These are phyloP conservation scores for Polypterus senegalus DNA, from an alignment of 2,113 vertebrate genomes.

Conservation along the genomic window DNA sequence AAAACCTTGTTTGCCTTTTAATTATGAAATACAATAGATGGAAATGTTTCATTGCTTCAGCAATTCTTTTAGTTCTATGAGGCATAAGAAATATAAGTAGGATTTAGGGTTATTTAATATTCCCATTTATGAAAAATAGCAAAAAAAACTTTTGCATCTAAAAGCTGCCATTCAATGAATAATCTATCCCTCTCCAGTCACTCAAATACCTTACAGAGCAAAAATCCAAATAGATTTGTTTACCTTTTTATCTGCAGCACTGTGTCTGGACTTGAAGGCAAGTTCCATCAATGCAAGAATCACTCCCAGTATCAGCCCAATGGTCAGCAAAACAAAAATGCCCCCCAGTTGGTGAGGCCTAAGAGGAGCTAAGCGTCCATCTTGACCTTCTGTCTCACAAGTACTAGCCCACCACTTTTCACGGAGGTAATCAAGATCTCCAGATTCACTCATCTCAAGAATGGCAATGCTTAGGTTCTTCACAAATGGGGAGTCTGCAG, in stretches of 20 bases:
- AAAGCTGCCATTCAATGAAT: too few species aligned
- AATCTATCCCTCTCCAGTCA: not conserved
- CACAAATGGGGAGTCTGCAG: conserved; percentile 51
- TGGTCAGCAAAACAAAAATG: conserved; percentile 61
- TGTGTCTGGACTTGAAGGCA: conserved; percentile 42
- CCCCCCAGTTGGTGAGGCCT: conserved; percentile 49
- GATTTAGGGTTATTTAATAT: too few species aligned
- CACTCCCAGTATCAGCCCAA: conserved; percentile 57
- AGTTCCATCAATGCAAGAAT: conserved; percentile 61
- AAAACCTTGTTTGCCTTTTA: too few species aligned
- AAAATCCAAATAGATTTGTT: fast-evolving
- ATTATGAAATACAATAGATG: too few species aligned
- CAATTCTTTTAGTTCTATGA: too few species aligned
- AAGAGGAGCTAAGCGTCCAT: conserved; percentile 29
- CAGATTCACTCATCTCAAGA: conserved; percentile 58
- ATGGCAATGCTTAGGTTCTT: conserved; percentile 59
- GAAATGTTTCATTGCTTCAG: too few species aligned
- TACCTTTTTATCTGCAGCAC: conserved; percentile 57
- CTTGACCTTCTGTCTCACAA: conserved; percentile 27
- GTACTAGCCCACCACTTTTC: conserved; percentile 76
- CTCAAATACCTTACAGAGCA: fast-evolving
- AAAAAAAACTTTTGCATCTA: too few species aligned
- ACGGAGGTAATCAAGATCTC: conserved; percentile 49
- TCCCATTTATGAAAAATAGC: too few species aligned
- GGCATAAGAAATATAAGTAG: too few species aligned